Conservation (phyloP, 2,888 invertebrate species). For the Maniola hyperantus region DNA sequence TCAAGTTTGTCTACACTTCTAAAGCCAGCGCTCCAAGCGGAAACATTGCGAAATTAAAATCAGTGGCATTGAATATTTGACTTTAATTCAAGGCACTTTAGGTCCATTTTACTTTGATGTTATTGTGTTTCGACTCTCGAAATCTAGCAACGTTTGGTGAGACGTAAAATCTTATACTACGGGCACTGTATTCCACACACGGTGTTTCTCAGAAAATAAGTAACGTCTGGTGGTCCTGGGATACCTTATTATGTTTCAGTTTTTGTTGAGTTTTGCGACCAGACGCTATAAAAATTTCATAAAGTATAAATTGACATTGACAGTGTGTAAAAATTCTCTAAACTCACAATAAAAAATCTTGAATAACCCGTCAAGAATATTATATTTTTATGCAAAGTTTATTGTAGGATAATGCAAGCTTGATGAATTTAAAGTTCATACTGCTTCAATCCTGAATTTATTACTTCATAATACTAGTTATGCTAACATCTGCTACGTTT, state of each 20-base stretch:
- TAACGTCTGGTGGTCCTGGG: too few species aligned
- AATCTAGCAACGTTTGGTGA: too few species aligned
- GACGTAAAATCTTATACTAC: too few species aligned
- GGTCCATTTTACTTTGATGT: too few species aligned
- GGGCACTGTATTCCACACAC: too few species aligned
- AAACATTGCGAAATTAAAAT: too few species aligned
- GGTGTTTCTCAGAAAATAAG: too few species aligned
- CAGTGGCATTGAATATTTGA: too few species aligned
- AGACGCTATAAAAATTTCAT: slow-evolving; percentile 35
- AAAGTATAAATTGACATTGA: slow-evolving; percentile 27
- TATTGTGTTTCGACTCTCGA: too few species aligned
- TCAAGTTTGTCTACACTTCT: too few species aligned
- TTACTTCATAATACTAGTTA: neutral
- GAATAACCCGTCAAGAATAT: slow-evolving; percentile 11
- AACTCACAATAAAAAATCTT: slow-evolving; percentile 23
- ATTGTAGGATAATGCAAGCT: slow-evolving; percentile 8
- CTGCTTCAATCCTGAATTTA: neutral
- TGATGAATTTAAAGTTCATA: slow-evolving; percentile 14
- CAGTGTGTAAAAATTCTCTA: slow-evolving; percentile 25
- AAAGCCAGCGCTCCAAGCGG: too few species aligned
- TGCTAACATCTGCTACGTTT: neutral
- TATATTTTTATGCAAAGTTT: slow-evolving; percentile 17
- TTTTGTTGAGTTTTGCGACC: neutral
- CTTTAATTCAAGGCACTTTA: too few species aligned
- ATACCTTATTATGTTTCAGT: slow-evolving; percentile 7